Evolutionary conservation across 1,140 invertebrate genomes (phyloP).

Genomic region (Thaumetopoea pityocampa): DNA sequence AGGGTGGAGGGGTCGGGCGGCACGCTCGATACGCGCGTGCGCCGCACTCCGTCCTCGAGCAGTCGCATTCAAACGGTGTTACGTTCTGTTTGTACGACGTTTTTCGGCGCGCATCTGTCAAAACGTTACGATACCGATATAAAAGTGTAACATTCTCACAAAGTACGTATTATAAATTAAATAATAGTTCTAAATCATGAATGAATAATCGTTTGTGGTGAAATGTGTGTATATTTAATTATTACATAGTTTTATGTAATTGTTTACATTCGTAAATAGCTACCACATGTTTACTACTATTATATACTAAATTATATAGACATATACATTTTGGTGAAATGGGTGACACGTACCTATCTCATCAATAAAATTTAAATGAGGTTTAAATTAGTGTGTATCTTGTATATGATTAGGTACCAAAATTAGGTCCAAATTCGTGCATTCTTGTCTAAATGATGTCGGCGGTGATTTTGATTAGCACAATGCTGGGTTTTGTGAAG

Average conservation of each 20-base stretch:
- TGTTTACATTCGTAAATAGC: slow-evolving; percentile 42
- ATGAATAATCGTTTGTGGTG: slow-evolving; percentile 3
- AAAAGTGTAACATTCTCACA: slow-evolving; percentile 28
- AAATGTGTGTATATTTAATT: slow-evolving; percentile 5
- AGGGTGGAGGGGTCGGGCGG: slow-evolving; percentile 44
- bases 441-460: slow-evolving; percentile 8
- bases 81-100: slow-evolving; percentile 35
- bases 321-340: slow-evolving; percentile 2
- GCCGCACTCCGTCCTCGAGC: slow-evolving; percentile 36
- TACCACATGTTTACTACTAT: slow-evolving; percentile 34
- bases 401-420: not conserved
- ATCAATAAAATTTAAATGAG: slow-evolving; percentile 5
- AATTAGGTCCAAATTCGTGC: slow-evolving; percentile 5
- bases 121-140: slow-evolving; percentile 58
- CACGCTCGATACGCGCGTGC: slow-evolving; percentile 68
- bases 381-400: not conserved
- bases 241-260: slow-evolving; percentile 14
- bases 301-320: slow-evolving; percentile 6
- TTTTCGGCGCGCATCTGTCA: slow-evolving; percentile 36
- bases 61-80: slow-evolving; percentile 60
- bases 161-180: slow-evolving; percentile 51
- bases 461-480: slow-evolving; percentile 10
- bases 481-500: slow-evolving; percentile 9
- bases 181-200: slow-evolving; percentile 2
- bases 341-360: not conserved